Conservation (phyloP, 1,140 invertebrate genomes). For the Euschistus heros region DNA sequence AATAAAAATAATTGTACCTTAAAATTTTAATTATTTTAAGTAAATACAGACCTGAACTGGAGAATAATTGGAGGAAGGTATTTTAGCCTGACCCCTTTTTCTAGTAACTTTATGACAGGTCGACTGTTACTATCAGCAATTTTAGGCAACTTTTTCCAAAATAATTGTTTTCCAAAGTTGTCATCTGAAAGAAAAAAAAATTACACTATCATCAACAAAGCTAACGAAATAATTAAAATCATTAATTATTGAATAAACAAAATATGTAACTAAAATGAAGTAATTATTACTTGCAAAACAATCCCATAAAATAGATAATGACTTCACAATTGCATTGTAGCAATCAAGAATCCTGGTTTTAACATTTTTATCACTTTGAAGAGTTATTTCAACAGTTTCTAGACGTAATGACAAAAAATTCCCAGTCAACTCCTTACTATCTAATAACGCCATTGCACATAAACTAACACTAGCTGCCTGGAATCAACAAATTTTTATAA, state of each 20-base stretch:
- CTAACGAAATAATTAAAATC: too few relatives aligned
- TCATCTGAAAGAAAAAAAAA: constrained; percentile 3
- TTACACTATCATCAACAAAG: not conserved
- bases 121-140: not conserved
- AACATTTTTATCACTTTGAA: constrained; percentile 6
- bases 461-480: constrained; percentile 1
- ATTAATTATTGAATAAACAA: not conserved
- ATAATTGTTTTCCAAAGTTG: not conserved
- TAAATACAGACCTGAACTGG: constrained; percentile 37
- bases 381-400: not conserved
- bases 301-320: not conserved
- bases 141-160: constrained; percentile 19
- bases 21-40: not conserved
- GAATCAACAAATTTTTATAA: not conserved
- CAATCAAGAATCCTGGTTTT: constrained; percentile 14
- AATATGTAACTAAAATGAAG: not conserved
- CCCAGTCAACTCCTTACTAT: not conserved
- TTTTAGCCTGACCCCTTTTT: constrained; percentile 28
- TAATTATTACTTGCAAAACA: not conserved
- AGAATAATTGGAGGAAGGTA: constrained; percentile 41
- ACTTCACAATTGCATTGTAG: constrained; percentile 11
- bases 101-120: constrained; percentile 18
- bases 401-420: not conserved
- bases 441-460: not conserved
- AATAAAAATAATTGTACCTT: too few relatives aligned